These are phyloP conservation scores for Germaria angustata DNA, from an alignment of 2,888 invertebrate species.

Conservation along the genomic window DNA sequence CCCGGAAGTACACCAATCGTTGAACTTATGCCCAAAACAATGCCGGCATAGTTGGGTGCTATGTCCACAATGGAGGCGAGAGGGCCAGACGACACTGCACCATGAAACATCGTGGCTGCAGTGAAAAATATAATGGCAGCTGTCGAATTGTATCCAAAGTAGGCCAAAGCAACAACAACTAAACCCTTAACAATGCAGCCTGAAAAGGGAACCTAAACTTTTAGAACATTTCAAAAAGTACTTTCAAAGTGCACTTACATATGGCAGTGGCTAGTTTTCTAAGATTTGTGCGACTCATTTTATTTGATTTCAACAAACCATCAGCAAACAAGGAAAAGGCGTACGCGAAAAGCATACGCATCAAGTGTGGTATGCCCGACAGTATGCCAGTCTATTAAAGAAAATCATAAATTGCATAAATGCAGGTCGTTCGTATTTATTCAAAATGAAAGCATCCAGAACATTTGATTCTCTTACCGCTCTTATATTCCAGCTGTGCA, in stretches of 20 bases:
- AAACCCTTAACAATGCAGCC: slow-evolving; percentile 83
- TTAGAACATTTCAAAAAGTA: neutral
- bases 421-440: no score
- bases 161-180: slow-evolving; percentile 83
- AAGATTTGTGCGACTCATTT: slow-evolving; percentile 83
- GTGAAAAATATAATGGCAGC: slow-evolving; percentile 83
- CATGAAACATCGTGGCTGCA: slow-evolving; percentile 84
- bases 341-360: slow-evolving; percentile 83
- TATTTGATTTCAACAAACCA: slow-evolving; percentile 82
- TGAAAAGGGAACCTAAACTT: slow-evolving; percentile 69
- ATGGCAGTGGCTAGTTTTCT: slow-evolving; percentile 84
- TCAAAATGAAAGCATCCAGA: no score
- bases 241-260: slow-evolving; percentile 79
- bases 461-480: slow-evolving; percentile 81
- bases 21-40: slow-evolving; percentile 84
- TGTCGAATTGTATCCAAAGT: slow-evolving; percentile 83
- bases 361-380: slow-evolving; percentile 84
- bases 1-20: slow-evolving; percentile 82
- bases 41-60: slow-evolving; percentile 83
- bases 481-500: slow-evolving; percentile 85
- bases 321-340: slow-evolving; percentile 83
- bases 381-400: slow-evolving; percentile 81
- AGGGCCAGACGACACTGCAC: slow-evolving; percentile 85
- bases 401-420: neutral
- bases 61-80: slow-evolving; percentile 85